Conservation (phyloP, 1,140 invertebrate genomes). For the Drosophila insularis region DNA sequence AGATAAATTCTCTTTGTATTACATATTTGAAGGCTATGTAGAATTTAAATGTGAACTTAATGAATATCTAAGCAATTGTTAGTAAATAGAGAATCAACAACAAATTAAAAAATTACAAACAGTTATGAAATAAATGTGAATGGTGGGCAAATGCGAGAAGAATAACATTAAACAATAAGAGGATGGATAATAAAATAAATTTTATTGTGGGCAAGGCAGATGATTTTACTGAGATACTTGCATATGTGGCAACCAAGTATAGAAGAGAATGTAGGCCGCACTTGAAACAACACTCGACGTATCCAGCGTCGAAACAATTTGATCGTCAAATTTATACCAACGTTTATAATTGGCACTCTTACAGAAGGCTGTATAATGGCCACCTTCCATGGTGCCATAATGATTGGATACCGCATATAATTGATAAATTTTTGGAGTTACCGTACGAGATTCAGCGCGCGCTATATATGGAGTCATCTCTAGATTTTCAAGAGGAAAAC, state of each 20-base stretch:
- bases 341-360: constrained; percentile 84
- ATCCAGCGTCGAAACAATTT: constrained; percentile 89
- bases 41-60: background rate
- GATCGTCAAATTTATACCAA: constrained; percentile 97
- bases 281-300: constrained; percentile 87
- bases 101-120: constrained; percentile 26
- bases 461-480: constrained; percentile 85
- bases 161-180: constrained; percentile 1
- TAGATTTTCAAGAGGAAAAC: constrained; percentile 90
- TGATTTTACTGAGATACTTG: constrained; percentile 1
- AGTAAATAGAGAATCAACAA: constrained; percentile 26
- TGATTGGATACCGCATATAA: constrained; percentile 95
- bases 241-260: constrained; percentile 83
- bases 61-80: constrained; percentile 36
- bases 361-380: constrained; percentile 92
- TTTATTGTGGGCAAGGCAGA: constrained; percentile 16
- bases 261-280: constrained; percentile 92
- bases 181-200: constrained; percentile 10
- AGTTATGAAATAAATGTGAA: background rate
- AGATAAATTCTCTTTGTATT: background rate
- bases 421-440: constrained; percentile 86
- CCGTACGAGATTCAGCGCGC: constrained; percentile 62
- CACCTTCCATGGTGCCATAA: constrained; percentile 94
- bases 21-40: background rate
- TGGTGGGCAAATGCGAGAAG: background rate